Percentiles rank a stretch among this genome's conserved stretches.
These are phyloP conservation scores for Ligdia adustata DNA, from an alignment of 2,888 invertebrate genomes.

Conservation along the genomic window DNA sequence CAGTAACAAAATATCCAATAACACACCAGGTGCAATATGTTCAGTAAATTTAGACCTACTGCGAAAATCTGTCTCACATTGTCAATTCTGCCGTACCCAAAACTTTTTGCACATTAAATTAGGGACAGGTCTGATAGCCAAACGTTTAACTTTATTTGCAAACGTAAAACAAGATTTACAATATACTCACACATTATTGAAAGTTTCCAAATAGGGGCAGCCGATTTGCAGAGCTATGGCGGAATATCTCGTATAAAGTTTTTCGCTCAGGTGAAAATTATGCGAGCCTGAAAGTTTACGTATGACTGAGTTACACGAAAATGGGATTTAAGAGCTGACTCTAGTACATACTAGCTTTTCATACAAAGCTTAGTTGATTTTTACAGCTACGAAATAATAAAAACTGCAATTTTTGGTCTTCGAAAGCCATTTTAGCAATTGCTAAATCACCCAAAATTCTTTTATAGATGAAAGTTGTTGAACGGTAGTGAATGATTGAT, in stretches of 20 bases:
- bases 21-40: too few species aligned
- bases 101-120: not conserved
- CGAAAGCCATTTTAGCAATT: too few species aligned
- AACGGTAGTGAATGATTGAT: too few species aligned
- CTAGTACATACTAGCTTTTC: too few species aligned
- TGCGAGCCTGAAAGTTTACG: constrained; percentile 77
- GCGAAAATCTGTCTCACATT: not conserved
- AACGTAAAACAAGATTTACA: constrained; percentile 5
- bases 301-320: constrained; percentile 23
- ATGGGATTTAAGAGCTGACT: constrained; percentile 14
- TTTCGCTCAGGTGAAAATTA: constrained; percentile 90
- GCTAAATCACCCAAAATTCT: too few species aligned
- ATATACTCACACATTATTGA: constrained; percentile 87
- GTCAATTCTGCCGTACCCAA: not conserved
- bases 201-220: constrained; percentile 89
- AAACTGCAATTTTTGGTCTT: too few species aligned
- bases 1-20: too few species aligned
- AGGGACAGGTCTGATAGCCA: not conserved
- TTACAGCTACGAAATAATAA: too few species aligned
- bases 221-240: constrained; percentile 91
- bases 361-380: too few species aligned
- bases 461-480: too few species aligned
- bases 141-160: not conserved
- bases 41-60: not conserved
- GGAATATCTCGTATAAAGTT: constrained; percentile 90